phyloP scores from a whole-genome alignment of 2,888 invertebrate species.

The Conchocele bisecta region DNA sequence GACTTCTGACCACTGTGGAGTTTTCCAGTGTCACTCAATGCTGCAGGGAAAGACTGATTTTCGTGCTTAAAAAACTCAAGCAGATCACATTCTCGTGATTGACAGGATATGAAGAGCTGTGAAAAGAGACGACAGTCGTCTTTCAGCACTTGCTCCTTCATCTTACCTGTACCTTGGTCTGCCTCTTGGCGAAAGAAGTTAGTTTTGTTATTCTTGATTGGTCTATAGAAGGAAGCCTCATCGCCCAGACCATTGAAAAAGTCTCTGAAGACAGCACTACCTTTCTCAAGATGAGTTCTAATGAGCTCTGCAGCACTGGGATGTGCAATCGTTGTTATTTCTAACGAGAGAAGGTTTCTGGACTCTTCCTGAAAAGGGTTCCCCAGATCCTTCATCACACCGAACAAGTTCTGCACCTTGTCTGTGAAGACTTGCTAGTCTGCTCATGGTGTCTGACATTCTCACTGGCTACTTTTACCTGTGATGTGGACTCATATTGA shows the following conservation, averaged over 20 bases:
- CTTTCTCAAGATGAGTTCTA: conserved; percentile 32
- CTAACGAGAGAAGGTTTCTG: conserved; percentile 39
- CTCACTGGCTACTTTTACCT: background rate
- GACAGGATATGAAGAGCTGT: background rate
- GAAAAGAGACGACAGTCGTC: background rate
- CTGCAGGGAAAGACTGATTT: too few species aligned
- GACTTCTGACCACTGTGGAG: too few species aligned
- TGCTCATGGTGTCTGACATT: conserved; percentile 12
- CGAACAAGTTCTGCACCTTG: conserved; percentile 7
- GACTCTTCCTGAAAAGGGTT: conserved; percentile 15
- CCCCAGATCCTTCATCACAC: conserved; percentile 13
- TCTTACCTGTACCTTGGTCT: background rate
- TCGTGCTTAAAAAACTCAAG: too few species aligned
- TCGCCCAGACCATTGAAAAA: conserved; percentile 18
- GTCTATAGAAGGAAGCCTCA: conserved; percentile 37
- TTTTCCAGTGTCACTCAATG: too few species aligned
- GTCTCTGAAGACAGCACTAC: background rate
- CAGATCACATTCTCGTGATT: too few species aligned
- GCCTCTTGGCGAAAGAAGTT: conserved; percentile 31
- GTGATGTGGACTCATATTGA: conserved; percentile 33
- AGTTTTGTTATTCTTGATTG: conserved; percentile 41
- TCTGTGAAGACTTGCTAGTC: conserved; percentile 1
- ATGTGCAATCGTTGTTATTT: conserved; percentile 42
- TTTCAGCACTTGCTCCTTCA: background rate
- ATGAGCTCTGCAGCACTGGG: conserved; percentile 32